These are phyloP conservation scores for Salmo trutta DNA, from an alignment of 2,797 vertebrate genomes.

Conservation along the genomic window DNA sequence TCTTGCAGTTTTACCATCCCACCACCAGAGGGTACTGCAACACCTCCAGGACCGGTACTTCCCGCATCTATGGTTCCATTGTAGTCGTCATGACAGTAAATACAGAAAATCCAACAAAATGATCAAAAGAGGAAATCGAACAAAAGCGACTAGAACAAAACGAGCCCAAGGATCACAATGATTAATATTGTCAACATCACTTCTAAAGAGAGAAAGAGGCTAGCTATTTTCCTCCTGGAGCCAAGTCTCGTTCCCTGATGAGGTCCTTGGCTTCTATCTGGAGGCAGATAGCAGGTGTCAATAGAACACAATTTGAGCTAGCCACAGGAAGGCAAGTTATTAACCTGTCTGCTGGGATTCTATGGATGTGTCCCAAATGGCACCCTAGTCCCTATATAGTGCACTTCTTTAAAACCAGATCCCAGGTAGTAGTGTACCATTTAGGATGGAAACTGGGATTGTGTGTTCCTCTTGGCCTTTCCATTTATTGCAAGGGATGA, in stretches of 20 bases:
- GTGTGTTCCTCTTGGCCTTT: conserved; percentile 36
- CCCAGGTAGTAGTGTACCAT: background rate
- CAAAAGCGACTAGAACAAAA: background rate
- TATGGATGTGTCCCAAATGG: background rate
- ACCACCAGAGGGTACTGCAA: too few relatives aligned
- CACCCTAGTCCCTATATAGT: background rate
- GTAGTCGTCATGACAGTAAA: background rate
- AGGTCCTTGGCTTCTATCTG: conserved; percentile 51
- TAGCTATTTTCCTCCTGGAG: background rate
- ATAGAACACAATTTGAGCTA: conserved; percentile 70
- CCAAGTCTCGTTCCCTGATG: conserved; percentile 50
- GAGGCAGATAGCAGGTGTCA: conserved; percentile 70
- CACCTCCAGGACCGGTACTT: too few relatives aligned
- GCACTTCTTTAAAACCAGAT: background rate
- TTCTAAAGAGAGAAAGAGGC: conserved; percentile 13
- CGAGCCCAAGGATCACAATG: background rate
- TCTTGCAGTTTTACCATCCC: too few relatives aligned
- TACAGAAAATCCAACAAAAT: background rate
- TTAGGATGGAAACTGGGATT: background rate
- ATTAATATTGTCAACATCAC: background rate
- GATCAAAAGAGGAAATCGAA: background rate
- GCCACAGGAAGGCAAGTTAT: conserved; percentile 71
- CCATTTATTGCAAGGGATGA: conserved; percentile 35
- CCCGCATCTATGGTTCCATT: background rate
- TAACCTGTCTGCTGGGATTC: conserved; percentile 59